phyloP scores from a whole-genome alignment of 1,140 invertebrate species.

The Calephelis virginiensis region DNA sequence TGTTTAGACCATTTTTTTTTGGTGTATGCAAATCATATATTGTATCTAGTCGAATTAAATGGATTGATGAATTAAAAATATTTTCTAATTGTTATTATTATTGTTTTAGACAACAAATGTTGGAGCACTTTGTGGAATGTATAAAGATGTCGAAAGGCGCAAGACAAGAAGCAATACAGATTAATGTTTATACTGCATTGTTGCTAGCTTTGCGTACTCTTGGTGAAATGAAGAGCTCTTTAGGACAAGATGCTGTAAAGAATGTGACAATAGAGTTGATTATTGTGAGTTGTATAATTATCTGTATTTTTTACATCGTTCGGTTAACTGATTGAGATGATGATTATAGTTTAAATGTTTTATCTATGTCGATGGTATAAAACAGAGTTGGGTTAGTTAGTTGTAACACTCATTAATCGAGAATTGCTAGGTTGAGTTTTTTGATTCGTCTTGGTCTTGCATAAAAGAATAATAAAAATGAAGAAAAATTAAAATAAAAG shows the following conservation, averaged over 20 bases:
- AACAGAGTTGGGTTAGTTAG: too few species aligned
- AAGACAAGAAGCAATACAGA: slow-evolving; percentile 96
- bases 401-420: too few species aligned
- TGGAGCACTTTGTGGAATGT: slow-evolving; percentile 97
- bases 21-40: not conserved
- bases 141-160: slow-evolving; percentile 95
- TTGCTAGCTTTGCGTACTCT: slow-evolving; percentile 93
- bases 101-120: slow-evolving; percentile 89
- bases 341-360: not conserved
- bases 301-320: too few species aligned
- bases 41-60: not conserved
- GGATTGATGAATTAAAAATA: too few species aligned
- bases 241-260: slow-evolving; percentile 94
- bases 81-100: not conserved
- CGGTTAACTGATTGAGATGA: not conserved
- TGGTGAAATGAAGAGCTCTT: slow-evolving; percentile 90
- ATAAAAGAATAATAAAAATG: too few species aligned
- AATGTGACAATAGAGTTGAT: slow-evolving; percentile 91
- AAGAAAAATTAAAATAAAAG: too few species aligned
- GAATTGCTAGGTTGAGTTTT: too few species aligned
- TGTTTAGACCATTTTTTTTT: not conserved
- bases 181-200: slow-evolving; percentile 97
- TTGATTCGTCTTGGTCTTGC: too few species aligned
- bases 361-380: too few species aligned
- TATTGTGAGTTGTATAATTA: slow-evolving; percentile 76